Evolutionary conservation across 2,888 invertebrate genomes (phyloP).

Genomic region (Eupithecia exiguata): DNA sequence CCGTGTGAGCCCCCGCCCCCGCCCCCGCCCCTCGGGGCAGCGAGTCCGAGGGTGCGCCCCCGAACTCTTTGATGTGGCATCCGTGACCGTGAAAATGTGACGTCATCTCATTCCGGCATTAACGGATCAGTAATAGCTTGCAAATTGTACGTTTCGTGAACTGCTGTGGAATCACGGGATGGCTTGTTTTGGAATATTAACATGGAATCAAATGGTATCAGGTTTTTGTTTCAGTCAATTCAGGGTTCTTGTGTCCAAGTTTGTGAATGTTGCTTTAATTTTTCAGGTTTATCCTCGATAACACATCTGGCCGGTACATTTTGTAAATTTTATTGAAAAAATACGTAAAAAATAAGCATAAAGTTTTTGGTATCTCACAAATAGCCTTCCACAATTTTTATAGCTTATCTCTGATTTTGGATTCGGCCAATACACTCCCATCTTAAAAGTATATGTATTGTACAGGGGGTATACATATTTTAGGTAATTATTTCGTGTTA

Average conservation of each 20-base stretch:
- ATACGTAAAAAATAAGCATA: too few species aligned
- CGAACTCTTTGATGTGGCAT: constrained; percentile 80
- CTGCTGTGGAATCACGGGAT: neutral
- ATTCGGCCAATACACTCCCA: too few species aligned
- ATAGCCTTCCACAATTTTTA: too few species aligned
- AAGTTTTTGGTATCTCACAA: too few species aligned
- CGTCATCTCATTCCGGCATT: constrained; percentile 74
- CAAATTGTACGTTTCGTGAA: constrained; percentile 52
- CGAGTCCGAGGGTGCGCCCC: constrained; percentile 57
- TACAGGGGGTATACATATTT: too few species aligned
- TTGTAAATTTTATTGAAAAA: too few species aligned
- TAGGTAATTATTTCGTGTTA: too few species aligned
- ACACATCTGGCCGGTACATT: too few species aligned
- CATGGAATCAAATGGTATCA: neutral
- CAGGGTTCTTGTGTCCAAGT: neutral
- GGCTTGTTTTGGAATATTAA: neutral
- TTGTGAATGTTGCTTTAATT: neutral
- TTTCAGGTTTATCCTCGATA: too few species aligned
- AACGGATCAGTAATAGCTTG: constrained; percentile 66
- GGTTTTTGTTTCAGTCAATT: neutral
- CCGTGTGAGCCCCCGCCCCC: constrained; percentile 40
- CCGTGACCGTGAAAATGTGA: constrained; percentile 78
- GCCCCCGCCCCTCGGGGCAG: constrained; percentile 53
- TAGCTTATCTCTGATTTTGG: too few species aligned
- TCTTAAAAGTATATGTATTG: too few species aligned